These are phyloP conservation scores for Phrynosoma blainvillii DNA, from an alignment of 2,113 vertebrate genomes.

Conservation along the genomic window DNA sequence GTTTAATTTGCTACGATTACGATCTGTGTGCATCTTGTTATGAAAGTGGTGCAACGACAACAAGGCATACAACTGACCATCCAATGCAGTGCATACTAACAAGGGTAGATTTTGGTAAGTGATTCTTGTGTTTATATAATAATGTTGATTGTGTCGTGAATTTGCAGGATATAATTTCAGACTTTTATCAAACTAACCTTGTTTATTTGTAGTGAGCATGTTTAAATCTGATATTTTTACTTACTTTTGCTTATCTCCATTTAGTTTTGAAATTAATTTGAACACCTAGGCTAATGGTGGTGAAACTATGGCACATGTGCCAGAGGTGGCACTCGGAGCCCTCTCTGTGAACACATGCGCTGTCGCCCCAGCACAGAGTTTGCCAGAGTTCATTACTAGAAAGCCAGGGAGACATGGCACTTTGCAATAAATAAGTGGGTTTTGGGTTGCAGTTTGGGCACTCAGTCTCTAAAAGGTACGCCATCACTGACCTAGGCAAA, in stretches of 20 bases:
- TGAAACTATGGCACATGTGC: no score
- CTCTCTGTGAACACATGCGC: no score
- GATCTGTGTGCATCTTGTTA: constrained; percentile 99
- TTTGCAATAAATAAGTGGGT: no score
- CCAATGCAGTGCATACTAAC: constrained; percentile 99
- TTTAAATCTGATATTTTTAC: background rate
- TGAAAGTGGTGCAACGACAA: constrained; percentile 97
- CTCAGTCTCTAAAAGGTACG: no score
- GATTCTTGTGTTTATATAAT: background rate
- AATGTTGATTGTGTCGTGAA: background rate
- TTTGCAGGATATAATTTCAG: background rate
- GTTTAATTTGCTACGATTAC: constrained; percentile 99
- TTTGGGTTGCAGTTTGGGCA: no score
- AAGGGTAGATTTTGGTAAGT: constrained; percentile 98
- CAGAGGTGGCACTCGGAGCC: no score
- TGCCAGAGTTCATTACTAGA: no score
- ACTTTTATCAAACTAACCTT: background rate
- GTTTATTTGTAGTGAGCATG: background rate
- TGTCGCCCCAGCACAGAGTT: no score
- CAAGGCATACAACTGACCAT: constrained; percentile 98
- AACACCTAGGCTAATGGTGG: no score
- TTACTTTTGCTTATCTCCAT: background rate
- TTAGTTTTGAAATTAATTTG: background rate
- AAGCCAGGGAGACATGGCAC: no score
- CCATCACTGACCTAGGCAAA: background rate